Percentiles rank a stretch among this genome's conserved stretches.
Evolutionary conservation across 2,113 vertebrate genomes (phyloP).

Genomic region (Myiagra hebetior): DNA sequence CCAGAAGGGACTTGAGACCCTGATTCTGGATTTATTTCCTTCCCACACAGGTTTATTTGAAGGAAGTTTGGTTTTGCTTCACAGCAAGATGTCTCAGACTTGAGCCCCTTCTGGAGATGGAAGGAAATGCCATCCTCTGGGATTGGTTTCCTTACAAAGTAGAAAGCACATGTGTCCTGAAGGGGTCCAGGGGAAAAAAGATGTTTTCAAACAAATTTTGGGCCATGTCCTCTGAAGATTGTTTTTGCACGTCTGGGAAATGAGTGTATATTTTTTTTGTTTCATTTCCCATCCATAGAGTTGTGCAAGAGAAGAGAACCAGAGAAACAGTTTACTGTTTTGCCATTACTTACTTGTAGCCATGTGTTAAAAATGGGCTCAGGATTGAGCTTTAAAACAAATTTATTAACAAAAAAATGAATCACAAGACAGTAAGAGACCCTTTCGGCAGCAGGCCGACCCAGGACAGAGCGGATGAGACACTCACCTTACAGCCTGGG

Average conservation of each 20-base stretch:
- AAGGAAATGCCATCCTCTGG: neutral
- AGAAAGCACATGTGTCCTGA: neutral
- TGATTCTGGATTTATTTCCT: neutral
- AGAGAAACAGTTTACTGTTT: neutral
- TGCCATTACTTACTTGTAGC: neutral
- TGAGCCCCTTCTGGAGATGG: neutral
- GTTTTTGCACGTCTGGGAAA: neutral
- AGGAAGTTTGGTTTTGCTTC: neutral
- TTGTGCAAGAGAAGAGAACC: too few relatives aligned
- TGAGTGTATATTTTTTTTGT: neutral
- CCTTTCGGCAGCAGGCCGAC: too few relatives aligned
- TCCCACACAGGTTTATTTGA: neutral
- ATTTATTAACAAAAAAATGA: too few relatives aligned
- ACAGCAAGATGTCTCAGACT: neutral
- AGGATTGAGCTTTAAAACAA: too few relatives aligned
- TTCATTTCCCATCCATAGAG: too few relatives aligned
- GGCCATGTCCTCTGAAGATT: neutral
- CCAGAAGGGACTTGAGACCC: neutral
- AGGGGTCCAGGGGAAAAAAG: neutral
- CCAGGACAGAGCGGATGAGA: too few relatives aligned
- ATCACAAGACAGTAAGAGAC: too few relatives aligned
- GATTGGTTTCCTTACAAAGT: neutral
- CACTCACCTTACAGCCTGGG: too few relatives aligned
- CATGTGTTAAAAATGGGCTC: too few relatives aligned
- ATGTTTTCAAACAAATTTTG: neutral